Evolutionary conservation across 1,140 invertebrate species (phyloP).

Genomic region (Trichoplusia ni): DNA sequence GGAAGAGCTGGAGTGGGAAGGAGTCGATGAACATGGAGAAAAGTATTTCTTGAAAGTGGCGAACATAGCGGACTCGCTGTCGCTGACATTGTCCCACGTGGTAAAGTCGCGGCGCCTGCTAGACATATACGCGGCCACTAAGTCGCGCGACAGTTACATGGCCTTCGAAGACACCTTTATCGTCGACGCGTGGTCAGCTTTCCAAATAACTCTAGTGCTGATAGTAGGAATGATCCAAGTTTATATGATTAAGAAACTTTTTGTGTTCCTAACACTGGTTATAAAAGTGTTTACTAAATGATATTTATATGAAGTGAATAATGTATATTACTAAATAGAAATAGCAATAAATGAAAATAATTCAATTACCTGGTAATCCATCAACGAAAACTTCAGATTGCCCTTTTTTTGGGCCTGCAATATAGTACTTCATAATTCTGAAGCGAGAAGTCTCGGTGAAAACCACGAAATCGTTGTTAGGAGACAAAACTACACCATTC

Average conservation of each 20-base stretch:
- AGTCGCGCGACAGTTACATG: slow-evolving; percentile 63
- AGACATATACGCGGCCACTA: slow-evolving; percentile 60
- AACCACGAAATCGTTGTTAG: slow-evolving; percentile 88
- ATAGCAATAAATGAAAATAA: background rate
- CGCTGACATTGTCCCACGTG: slow-evolving; percentile 53
- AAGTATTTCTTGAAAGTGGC: slow-evolving; percentile 58
- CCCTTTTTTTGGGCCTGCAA: slow-evolving; percentile 89
- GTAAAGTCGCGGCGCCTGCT: slow-evolving; percentile 62
- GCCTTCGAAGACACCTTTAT: slow-evolving; percentile 72
- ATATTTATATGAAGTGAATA: background rate
- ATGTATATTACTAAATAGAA: slow-evolving; percentile 2
- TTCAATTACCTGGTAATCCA: slow-evolving; percentile 88
- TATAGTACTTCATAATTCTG: slow-evolving; percentile 85
- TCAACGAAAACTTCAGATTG: slow-evolving; percentile 88
- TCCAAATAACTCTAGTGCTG: slow-evolving; percentile 70
- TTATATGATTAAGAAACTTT: slow-evolving; percentile 73
- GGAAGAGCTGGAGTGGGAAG: slow-evolving; percentile 64
- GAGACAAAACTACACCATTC: slow-evolving; percentile 90
- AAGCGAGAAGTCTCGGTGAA: slow-evolving; percentile 84
- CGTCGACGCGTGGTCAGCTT: slow-evolving; percentile 70
- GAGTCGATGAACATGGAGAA: slow-evolving; percentile 49
- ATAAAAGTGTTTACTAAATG: slow-evolving; percentile 4
- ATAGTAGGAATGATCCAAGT: slow-evolving; percentile 66
- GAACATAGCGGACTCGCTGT: slow-evolving; percentile 55
- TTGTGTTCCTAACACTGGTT: slow-evolving; percentile 37